A percentile compares a stretch with the other conserved stretches of the same genome.
These are phyloP conservation scores for Sarcophaga bullata DNA, from an alignment of 1,140 invertebrate species.

Conservation along the genomic window DNA sequence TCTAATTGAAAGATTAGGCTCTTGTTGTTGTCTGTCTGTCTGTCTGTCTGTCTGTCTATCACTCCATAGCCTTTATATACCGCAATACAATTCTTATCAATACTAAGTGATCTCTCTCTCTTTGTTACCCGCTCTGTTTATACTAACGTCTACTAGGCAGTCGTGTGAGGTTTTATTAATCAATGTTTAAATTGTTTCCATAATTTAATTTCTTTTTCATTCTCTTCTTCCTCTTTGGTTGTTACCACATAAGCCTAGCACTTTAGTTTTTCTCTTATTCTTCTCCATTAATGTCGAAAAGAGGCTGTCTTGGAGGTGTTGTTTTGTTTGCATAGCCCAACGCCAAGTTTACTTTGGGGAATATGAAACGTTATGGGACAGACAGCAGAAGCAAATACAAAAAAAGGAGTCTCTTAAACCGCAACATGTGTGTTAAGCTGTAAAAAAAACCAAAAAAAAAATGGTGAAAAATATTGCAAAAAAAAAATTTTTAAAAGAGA, in stretches of 20 bases:
- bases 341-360: too few relatives aligned
- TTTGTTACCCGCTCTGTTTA: constrained; percentile 30
- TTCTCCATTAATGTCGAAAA: neutral
- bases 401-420: too few relatives aligned
- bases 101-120: neutral
- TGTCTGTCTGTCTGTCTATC: constrained; percentile 29
- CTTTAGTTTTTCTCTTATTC: neutral
- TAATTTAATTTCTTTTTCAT: constrained; percentile 28
- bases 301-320: constrained; percentile 29
- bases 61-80: neutral
- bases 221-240: neutral
- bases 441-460: too few relatives aligned
- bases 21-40: constrained; percentile 51
- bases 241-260: neutral
- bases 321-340: constrained; percentile 25
- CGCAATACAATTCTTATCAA: constrained; percentile 15
- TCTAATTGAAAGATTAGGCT: constrained; percentile 66
- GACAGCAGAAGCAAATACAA: too few relatives aligned
- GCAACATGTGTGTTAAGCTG: too few relatives aligned
- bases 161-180: constrained; percentile 64
- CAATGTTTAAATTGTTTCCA: constrained; percentile 49
- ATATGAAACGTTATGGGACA: too few relatives aligned
- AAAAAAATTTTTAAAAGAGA: too few relatives aligned
- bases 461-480: too few relatives aligned
- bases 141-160: constrained; percentile 7